Percentiles rank a stretch among this genome's conserved stretches.
Conservation (phyloP, 2,797 vertebrate species). For the Peromyscus eremicus region DNA sequence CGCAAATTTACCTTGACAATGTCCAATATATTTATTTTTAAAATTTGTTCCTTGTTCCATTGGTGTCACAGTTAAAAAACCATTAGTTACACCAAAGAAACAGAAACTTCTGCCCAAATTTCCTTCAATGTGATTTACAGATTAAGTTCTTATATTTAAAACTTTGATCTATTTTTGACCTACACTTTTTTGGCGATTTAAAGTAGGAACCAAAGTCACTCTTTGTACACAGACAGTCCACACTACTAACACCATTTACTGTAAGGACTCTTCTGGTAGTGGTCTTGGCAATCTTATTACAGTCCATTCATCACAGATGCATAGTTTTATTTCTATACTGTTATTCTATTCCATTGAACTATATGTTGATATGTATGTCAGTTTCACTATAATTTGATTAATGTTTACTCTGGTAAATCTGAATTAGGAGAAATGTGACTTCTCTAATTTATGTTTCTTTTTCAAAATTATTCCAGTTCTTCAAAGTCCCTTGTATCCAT, state of each 20-base stretch:
- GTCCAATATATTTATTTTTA: neutral
- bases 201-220: neutral
- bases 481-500: neutral
- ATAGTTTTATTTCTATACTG: slow-evolving; percentile 22
- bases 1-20: neutral
- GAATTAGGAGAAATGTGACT: neutral
- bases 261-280: neutral
- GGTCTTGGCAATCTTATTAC: neutral
- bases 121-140: neutral
- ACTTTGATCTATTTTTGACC: neutral
- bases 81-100: neutral
- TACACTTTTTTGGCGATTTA: neutral
- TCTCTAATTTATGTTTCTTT: neutral
- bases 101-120: neutral
- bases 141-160: neutral
- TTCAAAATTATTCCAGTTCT: neutral
- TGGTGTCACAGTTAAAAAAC: slow-evolving; percentile 9
- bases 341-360: neutral
- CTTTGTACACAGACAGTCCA: neutral
- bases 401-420: slow-evolving; percentile 10
- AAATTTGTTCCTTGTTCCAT: neutral
- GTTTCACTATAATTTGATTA: neutral
- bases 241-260: neutral
- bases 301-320: neutral
- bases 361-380: neutral